These are phyloP conservation scores for Passer domesticus DNA, from an alignment of 2,113 vertebrate genomes.

Conservation along the genomic window DNA sequence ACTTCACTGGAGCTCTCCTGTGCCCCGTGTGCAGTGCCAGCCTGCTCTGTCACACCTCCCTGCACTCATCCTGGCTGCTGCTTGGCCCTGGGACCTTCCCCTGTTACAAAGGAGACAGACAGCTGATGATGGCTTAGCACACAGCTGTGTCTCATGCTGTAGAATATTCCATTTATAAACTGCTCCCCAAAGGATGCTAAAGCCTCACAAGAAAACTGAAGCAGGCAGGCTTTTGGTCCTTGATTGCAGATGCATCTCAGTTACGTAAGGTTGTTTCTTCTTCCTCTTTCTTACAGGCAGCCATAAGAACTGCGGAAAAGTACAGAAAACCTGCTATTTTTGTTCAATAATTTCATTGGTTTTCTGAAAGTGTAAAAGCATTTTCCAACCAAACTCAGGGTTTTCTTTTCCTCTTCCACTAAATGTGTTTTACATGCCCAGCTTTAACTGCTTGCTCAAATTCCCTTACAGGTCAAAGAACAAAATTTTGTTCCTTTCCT, in stretches of 20 bases:
- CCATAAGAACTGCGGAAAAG: not conserved
- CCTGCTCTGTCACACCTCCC: not conserved
- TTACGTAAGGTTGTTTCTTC: not conserved
- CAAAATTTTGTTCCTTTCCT: not conserved
- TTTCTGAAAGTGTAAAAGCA: not conserved
- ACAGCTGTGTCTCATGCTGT: not conserved
- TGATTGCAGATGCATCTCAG: not conserved
- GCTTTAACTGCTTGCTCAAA: not conserved
- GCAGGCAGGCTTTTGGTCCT: not conserved
- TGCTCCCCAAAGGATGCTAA: not conserved
- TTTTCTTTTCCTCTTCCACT: not conserved
- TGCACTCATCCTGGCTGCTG: not conserved
- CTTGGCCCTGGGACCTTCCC: not conserved
- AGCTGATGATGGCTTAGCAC: not conserved
- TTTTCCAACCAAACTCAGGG: not conserved
- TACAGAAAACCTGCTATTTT: not conserved
- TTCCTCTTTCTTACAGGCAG: constrained; percentile 6
- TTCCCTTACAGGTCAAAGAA: not conserved
- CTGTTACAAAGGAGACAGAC: too few relatives aligned
- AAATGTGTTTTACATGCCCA: not conserved
- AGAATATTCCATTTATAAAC: not conserved
- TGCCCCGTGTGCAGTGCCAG: fast-evolving
- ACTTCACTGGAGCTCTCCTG: not conserved
- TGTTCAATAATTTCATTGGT: not conserved
- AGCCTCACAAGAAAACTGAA: not conserved